Evolutionary conservation across 2,797 vertebrate genomes (phyloP).

Genomic region (Acomys russatus): DNA sequence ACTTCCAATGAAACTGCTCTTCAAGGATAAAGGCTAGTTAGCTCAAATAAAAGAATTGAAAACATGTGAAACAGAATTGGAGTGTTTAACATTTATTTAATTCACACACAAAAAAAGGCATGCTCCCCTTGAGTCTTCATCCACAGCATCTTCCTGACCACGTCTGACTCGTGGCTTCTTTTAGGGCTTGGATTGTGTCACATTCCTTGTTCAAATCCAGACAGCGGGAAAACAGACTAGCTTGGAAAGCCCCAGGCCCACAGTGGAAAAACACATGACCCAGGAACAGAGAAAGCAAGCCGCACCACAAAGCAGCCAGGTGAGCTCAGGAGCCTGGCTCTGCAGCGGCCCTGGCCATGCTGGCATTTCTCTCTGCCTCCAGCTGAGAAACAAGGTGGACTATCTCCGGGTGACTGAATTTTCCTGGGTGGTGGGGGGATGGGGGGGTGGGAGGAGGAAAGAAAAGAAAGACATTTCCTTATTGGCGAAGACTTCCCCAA

Average conservation of each 20-base stretch:
- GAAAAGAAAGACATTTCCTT: constrained; percentile 50
- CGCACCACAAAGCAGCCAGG: neutral
- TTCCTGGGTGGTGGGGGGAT: constrained; percentile 89
- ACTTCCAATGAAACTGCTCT: constrained; percentile 24
- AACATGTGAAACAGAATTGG: constrained; percentile 42
- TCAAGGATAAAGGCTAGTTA: neutral
- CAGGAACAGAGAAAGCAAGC: constrained; percentile 56
- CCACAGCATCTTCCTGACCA: neutral
- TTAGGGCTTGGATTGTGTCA: neutral
- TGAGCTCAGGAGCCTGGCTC: constrained; percentile 77
- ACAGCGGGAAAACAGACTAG: constrained; percentile 41
- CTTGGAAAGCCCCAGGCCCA: constrained; percentile 37
- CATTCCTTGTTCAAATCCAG: neutral
- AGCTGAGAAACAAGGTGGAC: constrained; percentile 93
- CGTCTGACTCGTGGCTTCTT: neutral
- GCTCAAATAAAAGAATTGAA: constrained; percentile 28
- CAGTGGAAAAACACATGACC: neutral
- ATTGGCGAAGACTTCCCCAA: neutral
- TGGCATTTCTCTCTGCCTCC: constrained; percentile 91
- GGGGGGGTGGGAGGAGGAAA: too few relatives aligned
- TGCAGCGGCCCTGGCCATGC: constrained; percentile 74
- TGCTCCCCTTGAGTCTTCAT: neutral
- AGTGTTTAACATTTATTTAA: constrained; percentile 50
- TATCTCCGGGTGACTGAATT: constrained; percentile 95
- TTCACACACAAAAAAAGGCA: constrained; percentile 11